phyloP scores from a whole-genome alignment of 2,797 vertebrate species.

The Megalops cyprinoides region DNA sequence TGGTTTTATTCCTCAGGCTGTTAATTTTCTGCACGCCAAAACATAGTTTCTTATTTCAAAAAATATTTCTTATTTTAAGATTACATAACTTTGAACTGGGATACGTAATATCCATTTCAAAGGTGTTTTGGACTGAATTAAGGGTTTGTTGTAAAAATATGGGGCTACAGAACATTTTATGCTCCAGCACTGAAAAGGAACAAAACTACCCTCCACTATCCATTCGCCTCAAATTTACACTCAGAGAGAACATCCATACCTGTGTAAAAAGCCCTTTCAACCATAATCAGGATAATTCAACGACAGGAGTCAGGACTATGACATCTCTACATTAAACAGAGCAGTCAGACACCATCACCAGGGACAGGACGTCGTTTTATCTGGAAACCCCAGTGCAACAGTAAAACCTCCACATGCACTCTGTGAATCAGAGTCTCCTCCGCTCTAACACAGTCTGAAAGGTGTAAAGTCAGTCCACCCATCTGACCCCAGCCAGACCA shows the following conservation, averaged over 20 bases:
- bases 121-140: constrained; percentile 6
- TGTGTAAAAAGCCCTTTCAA: not conserved
- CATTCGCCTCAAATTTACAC: not conserved
- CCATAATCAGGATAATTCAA: not conserved
- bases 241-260: not conserved
- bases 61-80: not conserved
- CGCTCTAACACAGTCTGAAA: not conserved
- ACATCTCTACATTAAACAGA: not conserved
- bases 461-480: not conserved
- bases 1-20: not conserved
- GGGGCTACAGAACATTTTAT: no score
- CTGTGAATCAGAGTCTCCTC: not conserved
- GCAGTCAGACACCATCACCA: not conserved
- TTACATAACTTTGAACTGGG: not conserved
- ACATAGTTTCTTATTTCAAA: not conserved
- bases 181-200: not conserved
- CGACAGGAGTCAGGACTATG: not conserved
- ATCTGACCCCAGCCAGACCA: not conserved
- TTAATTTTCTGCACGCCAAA: not conserved
- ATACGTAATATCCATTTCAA: not conserved
- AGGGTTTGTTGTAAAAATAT: constrained; percentile 24
- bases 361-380: not conserved
- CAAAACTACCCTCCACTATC: not conserved
- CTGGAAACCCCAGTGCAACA: not conserved
- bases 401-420: not conserved